Percentiles rank a stretch among this genome's conserved stretches.
These are phyloP conservation scores for Poeciliopsis paucimaculata DNA, from an alignment of 2,797 vertebrate species.

Conservation along the genomic window DNA sequence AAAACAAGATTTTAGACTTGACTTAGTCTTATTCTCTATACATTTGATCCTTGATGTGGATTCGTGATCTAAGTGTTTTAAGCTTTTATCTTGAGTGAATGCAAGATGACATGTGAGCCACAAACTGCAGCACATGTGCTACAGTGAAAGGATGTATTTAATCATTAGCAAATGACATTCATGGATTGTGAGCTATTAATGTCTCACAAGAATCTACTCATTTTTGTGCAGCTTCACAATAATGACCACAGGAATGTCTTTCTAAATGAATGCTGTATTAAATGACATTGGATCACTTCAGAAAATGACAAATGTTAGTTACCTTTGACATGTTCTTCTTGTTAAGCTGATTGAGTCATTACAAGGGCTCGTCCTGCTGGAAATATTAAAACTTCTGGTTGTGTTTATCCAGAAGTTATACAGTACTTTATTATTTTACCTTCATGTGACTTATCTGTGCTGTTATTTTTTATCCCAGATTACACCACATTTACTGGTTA, in stretches of 20 bases:
- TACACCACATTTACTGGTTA: too few relatives aligned
- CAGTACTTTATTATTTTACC: too few relatives aligned
- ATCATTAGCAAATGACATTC: background rate
- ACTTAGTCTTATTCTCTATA: background rate
- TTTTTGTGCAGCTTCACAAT: background rate
- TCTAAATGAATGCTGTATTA: background rate
- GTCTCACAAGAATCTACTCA: background rate
- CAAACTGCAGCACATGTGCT: background rate
- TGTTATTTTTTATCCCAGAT: too few relatives aligned
- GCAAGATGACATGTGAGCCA: background rate
- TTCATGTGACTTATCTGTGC: too few relatives aligned
- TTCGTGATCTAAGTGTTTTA: background rate
- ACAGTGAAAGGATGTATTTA: background rate
- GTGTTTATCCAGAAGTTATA: too few relatives aligned
- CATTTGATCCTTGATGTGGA: background rate
- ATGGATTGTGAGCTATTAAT: background rate
- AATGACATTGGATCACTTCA: background rate
- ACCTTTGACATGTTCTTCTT: background rate
- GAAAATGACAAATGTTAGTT: background rate
- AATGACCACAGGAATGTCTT: background rate
- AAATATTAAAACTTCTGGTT: too few relatives aligned
- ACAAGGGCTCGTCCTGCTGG: too few relatives aligned
- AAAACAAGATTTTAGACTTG: background rate
- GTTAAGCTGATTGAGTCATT: background rate
- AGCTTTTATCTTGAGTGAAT: background rate